Evolutionary conservation across 2,888 invertebrate genomes (phyloP).

Genomic region (Laothoe populi): DNA sequence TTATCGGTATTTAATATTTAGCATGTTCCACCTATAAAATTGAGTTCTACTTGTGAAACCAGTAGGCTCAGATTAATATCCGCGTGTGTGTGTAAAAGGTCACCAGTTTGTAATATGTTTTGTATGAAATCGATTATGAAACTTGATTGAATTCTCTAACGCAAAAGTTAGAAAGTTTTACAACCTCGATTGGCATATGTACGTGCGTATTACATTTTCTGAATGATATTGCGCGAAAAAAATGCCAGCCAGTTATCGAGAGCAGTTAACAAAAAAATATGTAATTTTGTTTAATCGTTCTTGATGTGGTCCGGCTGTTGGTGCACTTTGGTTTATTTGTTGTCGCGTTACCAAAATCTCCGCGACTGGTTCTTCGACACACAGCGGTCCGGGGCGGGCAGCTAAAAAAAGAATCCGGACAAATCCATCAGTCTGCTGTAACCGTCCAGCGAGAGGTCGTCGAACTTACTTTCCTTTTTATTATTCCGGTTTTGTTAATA

Average conservation of each 20-base stretch:
- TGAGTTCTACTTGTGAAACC: constrained; percentile 27
- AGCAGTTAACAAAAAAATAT: constrained; percentile 47
- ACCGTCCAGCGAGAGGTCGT: constrained; percentile 65
- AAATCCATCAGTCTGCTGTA: constrained; percentile 64
- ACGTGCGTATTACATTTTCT: constrained; percentile 62
- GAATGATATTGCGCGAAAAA: constrained; percentile 47
- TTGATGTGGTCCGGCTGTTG: constrained; percentile 15
- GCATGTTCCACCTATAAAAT: neutral
- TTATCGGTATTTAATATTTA: neutral
- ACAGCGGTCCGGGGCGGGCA: constrained; percentile 60
- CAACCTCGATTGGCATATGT: constrained; percentile 58
- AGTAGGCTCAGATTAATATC: constrained; percentile 26
- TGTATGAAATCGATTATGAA: constrained; percentile 20
- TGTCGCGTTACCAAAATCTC: constrained; percentile 47
- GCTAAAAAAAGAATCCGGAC: constrained; percentile 70
- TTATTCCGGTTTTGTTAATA: constrained; percentile 59
- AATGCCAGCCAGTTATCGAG: constrained; percentile 50
- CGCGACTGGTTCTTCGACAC: constrained; percentile 55
- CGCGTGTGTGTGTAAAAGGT: constrained; percentile 13
- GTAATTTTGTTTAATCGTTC: constrained; percentile 40
- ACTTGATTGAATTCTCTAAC: constrained; percentile 26
- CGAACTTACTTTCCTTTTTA: constrained; percentile 78
- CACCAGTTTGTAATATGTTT: constrained; percentile 16
- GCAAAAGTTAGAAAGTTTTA: constrained; percentile 61
- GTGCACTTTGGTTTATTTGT: constrained; percentile 46